Evolutionary conservation across 2,888 invertebrate genomes (phyloP), one percentile per base, ranked within the genome.

Genomic region (Ectemnius cavifrons): DNA sequence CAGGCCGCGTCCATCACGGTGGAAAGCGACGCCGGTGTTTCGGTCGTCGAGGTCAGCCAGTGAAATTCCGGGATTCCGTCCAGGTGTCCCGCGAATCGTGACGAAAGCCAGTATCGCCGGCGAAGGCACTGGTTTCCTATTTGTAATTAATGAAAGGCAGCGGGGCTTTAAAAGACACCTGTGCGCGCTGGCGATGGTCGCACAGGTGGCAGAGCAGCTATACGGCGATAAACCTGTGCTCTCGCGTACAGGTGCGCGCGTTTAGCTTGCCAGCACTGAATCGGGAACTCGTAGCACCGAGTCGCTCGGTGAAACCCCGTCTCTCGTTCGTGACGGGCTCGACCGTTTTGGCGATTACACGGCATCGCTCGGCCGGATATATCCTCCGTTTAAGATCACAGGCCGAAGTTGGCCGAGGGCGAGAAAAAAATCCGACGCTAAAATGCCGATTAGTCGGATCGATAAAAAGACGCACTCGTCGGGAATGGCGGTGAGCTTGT

Each of bases 131-230:
- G 77, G 74, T 84, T 85, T 80, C 76, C 83, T 83, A 84, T 85
- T 85, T 83, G 85, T 87, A 87, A 87, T 87, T 87, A 87, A 87
- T 86, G 87, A 86, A 87, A 86, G 77, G 37, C 37, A 37, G 37
- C 37, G 37, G 37, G 37, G 82, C 83, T 83, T 82, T 79, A 80
- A 84, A 82, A 83, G 86, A 88, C 88, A 88, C 88, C 88, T 88
- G 88, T 87, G 85, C 84, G 84, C 78, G 84, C 78, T 82, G 77
- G 80, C 84, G 80, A 85, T 79, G 71, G 83, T 72, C 75, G 81
- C 84, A 87, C 87, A 87, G 87, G 87, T 87, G 87, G 85, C 85
- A 75, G 71, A 61, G 71, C 63, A 72, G 70, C 75, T 80, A 74
- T 78, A 77, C 78, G 76, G 78, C 81, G 81, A 81, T 83, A 83